Base-by-base conservation (phyloP, 2,888 invertebrate species). In the Melanotus villosus region DNA sequence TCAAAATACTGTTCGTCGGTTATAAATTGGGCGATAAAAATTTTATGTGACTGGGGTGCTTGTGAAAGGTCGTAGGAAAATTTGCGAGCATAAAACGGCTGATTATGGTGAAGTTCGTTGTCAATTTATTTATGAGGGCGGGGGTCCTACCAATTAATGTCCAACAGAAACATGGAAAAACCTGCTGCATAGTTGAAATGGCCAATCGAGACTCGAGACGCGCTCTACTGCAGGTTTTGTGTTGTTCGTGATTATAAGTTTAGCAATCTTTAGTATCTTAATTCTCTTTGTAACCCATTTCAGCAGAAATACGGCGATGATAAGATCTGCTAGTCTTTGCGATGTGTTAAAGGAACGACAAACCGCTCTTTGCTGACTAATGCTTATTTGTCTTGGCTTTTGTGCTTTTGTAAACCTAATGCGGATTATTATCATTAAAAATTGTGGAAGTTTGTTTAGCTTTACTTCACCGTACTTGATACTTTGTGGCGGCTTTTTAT, bases 1-100 rank as follows among this genome's bases (percentile, higher is more conserved):
- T 18, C 52, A 52, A 52, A 52, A 52, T 32, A 30, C 47, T 23
- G 23, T 47, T 47, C 47, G 47, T 47, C 23, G 47, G 47, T 47
- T 47, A 47, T 47, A 47, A 47, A 47, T 47, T 47, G 47, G 23
- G 47, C 47, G 6, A 47, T 47, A 47, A 47, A 47, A 47, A 47
- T 47, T 26, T 47, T 47, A 47, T 26, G 47, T n/a, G 47, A 12
- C 12, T 23, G 23, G 47, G 47, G 23, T 18, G 41, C 23, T 9
- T 1, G 34, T 32, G 34, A 52, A 32, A 32, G 52, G n/a, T 30
- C 2, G 10, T 16, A 3, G 34, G 32, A 32, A 47, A 47, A 14
- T 47, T 47, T 47, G 10, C 26, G 18, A 52, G 14, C 32, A 16
- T 10, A 32, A 18, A 32, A 52, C 10, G 18, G 32, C 52, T 32